phyloP scores from a whole-genome alignment of 2,888 invertebrate genomes.

The Cheilosia impressa region DNA sequence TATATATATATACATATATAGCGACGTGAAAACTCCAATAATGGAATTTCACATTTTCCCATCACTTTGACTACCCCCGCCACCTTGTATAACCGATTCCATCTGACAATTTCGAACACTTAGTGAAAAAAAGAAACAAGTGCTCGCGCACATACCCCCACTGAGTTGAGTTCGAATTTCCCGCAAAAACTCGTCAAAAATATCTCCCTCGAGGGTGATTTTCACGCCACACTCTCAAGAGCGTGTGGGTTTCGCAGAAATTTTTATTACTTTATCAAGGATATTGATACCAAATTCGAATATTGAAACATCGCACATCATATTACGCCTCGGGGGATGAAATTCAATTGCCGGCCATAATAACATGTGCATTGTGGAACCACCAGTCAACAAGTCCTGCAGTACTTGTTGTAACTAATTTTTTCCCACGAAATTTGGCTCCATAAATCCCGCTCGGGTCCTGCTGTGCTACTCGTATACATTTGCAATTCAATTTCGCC shows the following conservation, averaged over 20 bases:
- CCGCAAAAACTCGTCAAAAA: conserved; percentile 58
- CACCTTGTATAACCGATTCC: no score
- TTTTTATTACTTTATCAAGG: conserved; percentile 65
- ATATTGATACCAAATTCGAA: conserved; percentile 68
- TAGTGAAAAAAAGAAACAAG: conserved; percentile 11
- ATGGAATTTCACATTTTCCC: no score
- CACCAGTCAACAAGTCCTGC: conserved; percentile 61
- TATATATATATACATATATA: no score
- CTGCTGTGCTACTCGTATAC: conserved; percentile 15
- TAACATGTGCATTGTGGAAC: conserved; percentile 46
- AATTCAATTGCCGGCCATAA: conserved; percentile 61
- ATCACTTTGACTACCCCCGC: no score
- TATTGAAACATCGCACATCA: conserved; percentile 68
- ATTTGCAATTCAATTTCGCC: conserved; percentile 69
- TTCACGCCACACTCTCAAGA: conserved; percentile 59
- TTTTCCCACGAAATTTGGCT: conserved; percentile 67
- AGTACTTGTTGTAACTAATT: conserved; percentile 27
- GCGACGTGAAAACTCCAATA: no score
- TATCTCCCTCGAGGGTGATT: conserved; percentile 68
- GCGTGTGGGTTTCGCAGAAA: conserved; percentile 31
- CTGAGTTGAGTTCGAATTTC: conserved; percentile 53
- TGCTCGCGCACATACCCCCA: conserved; percentile 24
- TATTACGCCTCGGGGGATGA: conserved; percentile 54
- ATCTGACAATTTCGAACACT: background rate
- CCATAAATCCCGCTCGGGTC: conserved; percentile 50